Evolutionary conservation across 1,140 invertebrate species (phyloP), one percentile per base, ranked within the genome.

Genomic region (Patella vulgata): DNA sequence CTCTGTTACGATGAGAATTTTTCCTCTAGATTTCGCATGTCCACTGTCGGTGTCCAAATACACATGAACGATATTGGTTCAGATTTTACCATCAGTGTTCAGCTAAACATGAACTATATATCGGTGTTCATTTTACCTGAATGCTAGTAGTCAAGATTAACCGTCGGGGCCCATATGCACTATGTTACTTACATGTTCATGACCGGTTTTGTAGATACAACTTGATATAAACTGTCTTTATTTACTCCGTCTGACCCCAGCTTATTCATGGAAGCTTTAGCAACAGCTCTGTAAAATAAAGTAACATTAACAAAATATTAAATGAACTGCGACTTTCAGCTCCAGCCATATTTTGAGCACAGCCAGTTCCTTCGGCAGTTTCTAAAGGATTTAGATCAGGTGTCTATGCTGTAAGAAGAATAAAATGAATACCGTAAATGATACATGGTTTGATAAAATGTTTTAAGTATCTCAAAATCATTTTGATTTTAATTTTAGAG

Each of bases 181-280:
- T n/a, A n/a, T 40, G 5, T n/a, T 17, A 67, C 73, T 66, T 60
- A 80, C 78, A 64, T 65, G 51, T 78, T 78, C 21, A 77, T 57
- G 9, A 80, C 75, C 21, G 73, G 75, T 25, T 59, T 64, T 25
- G 68, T 73, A 14, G 71, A 75, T 63, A 81, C 68, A 0, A 79
- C 74, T 46, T 65, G 53, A 43, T 70, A 72, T 21, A 81, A 43
- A 14, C 59, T 66, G 11, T 60, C 44, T n/a, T 59, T 52, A 27
- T 69, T 71, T 17, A 81, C 71, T 44, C 59, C 66, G 6, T 52
- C 60, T 40, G 71, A 64, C n/a, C 75, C 77, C 40, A 77, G 63
- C 3, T 33, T 40, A 50, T 73, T 77, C 77, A 81, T 75, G 4
- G 66, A 66, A 11, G 73, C 75, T 5, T 72, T 75, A 4, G 61